Evolutionary conservation across 2,797 vertebrate genomes (phyloP).

Genomic region (Enteromius argenteus): DNA sequence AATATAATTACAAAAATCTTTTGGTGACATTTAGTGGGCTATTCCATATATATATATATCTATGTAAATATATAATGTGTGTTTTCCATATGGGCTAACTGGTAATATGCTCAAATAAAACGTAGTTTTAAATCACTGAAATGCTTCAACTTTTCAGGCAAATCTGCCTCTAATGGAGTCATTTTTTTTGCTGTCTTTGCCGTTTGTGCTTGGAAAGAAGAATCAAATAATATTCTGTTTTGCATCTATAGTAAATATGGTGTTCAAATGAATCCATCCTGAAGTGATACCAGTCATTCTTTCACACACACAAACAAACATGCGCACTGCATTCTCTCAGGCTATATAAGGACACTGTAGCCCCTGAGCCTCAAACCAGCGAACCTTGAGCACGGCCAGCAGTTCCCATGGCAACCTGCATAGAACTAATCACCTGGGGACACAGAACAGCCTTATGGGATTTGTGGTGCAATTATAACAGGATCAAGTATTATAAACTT

Average conservation of each 20-base stretch:
- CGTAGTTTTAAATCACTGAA: background rate
- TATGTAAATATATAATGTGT: too few relatives aligned
- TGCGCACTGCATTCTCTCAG: constrained; percentile 23
- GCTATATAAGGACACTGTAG: constrained; percentile 47
- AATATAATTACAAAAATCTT: background rate
- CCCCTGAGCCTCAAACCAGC: constrained; percentile 40
- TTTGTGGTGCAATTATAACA: constrained; percentile 46
- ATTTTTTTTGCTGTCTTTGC: background rate
- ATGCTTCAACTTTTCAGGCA: background rate
- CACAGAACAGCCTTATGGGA: constrained; percentile 50
- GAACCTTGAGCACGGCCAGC: constrained; percentile 49
- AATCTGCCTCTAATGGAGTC: background rate
- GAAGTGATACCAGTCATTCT: constrained; percentile 4
- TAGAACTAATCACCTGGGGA: constrained; percentile 49
- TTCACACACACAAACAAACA: constrained; percentile 21
- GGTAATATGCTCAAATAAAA: background rate
- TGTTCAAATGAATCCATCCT: background rate
- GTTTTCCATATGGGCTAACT: too few relatives aligned
- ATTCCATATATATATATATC: background rate
- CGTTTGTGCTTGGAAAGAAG: background rate
- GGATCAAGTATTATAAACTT: constrained; percentile 26
- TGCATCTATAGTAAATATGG: background rate
- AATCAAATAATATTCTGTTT: background rate
- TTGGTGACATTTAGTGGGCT: background rate
- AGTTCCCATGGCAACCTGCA: constrained; percentile 59